Conservation (phyloP, 1,140 invertebrate species). For the Lucilia sericata region DNA sequence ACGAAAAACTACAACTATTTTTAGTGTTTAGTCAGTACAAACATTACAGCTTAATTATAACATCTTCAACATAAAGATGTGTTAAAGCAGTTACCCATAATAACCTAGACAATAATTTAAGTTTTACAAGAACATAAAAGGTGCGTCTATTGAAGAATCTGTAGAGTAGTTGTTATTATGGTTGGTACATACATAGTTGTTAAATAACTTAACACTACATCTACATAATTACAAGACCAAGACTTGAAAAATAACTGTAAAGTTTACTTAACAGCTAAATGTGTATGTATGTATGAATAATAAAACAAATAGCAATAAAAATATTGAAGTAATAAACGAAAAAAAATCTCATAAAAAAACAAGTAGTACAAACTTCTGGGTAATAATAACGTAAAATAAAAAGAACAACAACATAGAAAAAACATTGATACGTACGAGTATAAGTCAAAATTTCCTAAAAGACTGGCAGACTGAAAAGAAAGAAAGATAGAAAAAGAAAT, state of each 20-base stretch:
- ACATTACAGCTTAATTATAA: too few relatives aligned
- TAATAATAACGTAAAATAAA: not conserved
- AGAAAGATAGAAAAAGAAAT: constrained; percentile 26
- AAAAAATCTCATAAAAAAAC: not conserved
- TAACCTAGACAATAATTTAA: too few relatives aligned
- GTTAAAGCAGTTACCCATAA: too few relatives aligned
- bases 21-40: too few relatives aligned
- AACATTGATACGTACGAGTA: not conserved
- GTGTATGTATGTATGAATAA: not conserved
- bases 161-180: too few relatives aligned
- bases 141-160: too few relatives aligned
- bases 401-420: constrained; percentile 4
- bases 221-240: not conserved
- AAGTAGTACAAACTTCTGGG: not conserved
- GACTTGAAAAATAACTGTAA: not conserved
- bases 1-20: too few relatives aligned
- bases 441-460: constrained; percentile 19
- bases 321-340: too few relatives aligned
- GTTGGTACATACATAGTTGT: not conserved
- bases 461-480: constrained; percentile 7
- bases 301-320: not conserved
- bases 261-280: not conserved
- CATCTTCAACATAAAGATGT: too few relatives aligned
- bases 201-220: constrained; percentile 4
- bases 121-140: too few relatives aligned